phyloP scores from a whole-genome alignment of 2,888 invertebrate species.

The Drosophila peninsularis region DNA sequence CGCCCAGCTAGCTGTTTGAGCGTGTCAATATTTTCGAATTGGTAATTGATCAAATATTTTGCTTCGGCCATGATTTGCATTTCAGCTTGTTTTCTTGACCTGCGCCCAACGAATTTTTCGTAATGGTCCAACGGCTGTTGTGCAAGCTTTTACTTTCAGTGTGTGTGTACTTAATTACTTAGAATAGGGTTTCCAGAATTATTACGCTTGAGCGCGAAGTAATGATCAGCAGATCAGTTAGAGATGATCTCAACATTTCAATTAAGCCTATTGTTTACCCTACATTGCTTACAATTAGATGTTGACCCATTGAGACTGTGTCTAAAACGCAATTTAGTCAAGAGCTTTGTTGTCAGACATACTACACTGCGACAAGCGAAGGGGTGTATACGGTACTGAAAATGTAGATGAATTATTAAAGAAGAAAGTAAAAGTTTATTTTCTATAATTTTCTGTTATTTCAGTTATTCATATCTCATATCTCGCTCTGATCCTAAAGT shows the following conservation, averaged over 20 bases:
- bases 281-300: not conserved
- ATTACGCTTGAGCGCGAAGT: conserved; percentile 12
- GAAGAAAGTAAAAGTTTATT: not conserved
- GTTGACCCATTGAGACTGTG: conserved; percentile 12
- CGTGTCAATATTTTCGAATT: conserved; percentile 55
- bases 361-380: conserved; percentile 2
- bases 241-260: conserved; percentile 26
- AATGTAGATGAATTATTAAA: not conserved
- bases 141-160: conserved; percentile 68
- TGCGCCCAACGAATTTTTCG: conserved; percentile 19
- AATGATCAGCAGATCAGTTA: conserved; percentile 1
- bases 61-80: conserved; percentile 39
- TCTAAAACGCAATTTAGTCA: conserved; percentile 5
- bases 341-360: not conserved
- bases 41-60: conserved; percentile 68
- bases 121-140: conserved; percentile 13
- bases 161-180: conserved; percentile 39
- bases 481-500: no score
- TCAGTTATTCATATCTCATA: no score
- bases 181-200: conserved; percentile 19
- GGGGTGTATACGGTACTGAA: not conserved
- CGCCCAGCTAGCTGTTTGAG: conserved; percentile 47
- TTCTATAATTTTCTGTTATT: no score
- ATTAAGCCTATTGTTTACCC: conserved; percentile 19
- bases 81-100: conserved; percentile 46